Evolutionary conservation across 2,797 vertebrate genomes (phyloP), one percentile per base, ranked within the genome.

Genomic region (Philypnodon macrostomus): DNA sequence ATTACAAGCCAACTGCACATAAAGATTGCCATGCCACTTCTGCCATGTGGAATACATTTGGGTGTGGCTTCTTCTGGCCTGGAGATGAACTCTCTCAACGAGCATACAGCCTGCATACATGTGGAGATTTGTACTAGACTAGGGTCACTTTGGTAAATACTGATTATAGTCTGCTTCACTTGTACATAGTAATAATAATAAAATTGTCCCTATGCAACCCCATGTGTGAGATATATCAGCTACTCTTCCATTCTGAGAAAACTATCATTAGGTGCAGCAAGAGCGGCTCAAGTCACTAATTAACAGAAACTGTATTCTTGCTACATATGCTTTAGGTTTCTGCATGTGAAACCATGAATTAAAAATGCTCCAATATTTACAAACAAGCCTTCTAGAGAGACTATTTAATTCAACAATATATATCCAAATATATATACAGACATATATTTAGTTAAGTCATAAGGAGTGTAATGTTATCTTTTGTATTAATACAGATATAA

Each of bases 31-130:
- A 29, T 19, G 24, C 7, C 42, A 32, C 26, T 36, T 60, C 49
- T 30, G 30, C 54, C 50, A 68, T 66, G 54, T 69, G 57, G 58
- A 65, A 62, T 4, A 35, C 35, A 53, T 77, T 49, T 47, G 59
- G 70, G 59, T 42, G 62, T 42, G 71, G 50, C 57, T 34, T 29
- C 33, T 33, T 31, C 15, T 69, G 70, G 37, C 61, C 64, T 4
- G 32, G 60, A 47, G 36, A 41, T 64, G 53, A 77, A 73, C 72
- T 64, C 53, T 16, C 1, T 30, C 7, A 30, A 60, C 15, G 26
- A 18, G 1, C 41, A 52, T 30, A 48, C 5, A 53, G 33, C 5
- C 52, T 30, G 13, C 19, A 32, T 16, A 0, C 8, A 53, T 60
- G 52, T 2, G 16, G 23, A 51, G 34, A 59, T 27, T 58, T 42